Evolutionary conservation across 2,113 vertebrate genomes (phyloP).

Genomic region (Lophochroa leadbeateri): DNA sequence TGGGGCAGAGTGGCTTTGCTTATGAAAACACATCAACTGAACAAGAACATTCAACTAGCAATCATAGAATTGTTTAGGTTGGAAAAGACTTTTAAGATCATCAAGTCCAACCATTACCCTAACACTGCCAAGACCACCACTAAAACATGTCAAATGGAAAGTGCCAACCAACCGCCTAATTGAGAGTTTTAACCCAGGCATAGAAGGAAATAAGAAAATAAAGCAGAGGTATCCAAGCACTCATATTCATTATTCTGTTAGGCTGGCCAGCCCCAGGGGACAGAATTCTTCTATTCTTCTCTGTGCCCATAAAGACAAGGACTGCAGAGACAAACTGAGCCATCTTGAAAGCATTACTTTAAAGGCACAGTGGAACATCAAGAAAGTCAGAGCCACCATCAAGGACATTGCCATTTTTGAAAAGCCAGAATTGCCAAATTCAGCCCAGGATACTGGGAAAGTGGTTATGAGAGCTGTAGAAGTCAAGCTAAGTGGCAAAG

Average conservation of each 20-base stretch:
- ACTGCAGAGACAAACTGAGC: neutral
- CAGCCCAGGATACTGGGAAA: neutral
- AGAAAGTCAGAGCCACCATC: neutral
- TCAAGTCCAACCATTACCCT: neutral
- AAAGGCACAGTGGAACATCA: neutral
- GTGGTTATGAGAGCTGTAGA: neutral
- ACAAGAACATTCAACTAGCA: neutral
- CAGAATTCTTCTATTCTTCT: neutral
- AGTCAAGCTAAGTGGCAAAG: neutral
- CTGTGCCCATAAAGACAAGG: neutral
- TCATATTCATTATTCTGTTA: neutral
- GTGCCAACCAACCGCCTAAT: neutral
- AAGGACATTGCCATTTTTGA: neutral
- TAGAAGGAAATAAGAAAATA: neutral
- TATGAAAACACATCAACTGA: neutral
- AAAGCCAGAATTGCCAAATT: neutral
- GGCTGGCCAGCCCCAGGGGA: fast-evolving
- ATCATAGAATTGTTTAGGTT: neutral
- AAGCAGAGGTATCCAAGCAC: neutral
- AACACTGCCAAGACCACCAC: neutral
- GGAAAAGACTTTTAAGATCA: neutral
- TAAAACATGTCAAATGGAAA: neutral
- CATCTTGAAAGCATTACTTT: neutral
- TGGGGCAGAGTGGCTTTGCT: neutral
- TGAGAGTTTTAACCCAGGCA: neutral